Percentiles rank a stretch among this genome's conserved stretches.
Evolutionary conservation across 2,888 invertebrate genomes (phyloP).

Genomic region (Lobophora halterata): DNA sequence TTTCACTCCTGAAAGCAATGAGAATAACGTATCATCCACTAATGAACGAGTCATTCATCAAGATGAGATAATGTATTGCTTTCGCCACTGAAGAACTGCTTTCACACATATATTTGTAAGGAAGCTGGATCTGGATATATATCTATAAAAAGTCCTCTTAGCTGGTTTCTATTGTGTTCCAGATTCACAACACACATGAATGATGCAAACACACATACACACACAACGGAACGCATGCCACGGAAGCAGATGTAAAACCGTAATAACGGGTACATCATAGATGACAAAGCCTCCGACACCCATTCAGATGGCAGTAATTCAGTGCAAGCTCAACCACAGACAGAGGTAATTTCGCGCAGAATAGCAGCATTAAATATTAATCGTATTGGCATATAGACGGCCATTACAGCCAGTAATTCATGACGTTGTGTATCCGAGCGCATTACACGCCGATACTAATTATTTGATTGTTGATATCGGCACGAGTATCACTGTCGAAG

Average conservation of each 20-base stretch:
- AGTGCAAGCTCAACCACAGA: slow-evolving; percentile 66
- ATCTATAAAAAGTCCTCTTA: slow-evolving; percentile 12
- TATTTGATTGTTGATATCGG: slow-evolving; percentile 49
- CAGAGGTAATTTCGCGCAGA: slow-evolving; percentile 67
- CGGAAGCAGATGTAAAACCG: slow-evolving; percentile 27
- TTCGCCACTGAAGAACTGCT: slow-evolving; percentile 11
- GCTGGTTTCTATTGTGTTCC: slow-evolving; percentile 13
- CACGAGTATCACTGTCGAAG: slow-evolving; percentile 21
- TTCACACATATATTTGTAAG: slow-evolving; percentile 12
- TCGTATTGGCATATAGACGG: slow-evolving; percentile 72
- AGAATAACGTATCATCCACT: slow-evolving; percentile 26
- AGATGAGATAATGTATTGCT: slow-evolving; percentile 21
- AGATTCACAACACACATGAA: slow-evolving; percentile 9
- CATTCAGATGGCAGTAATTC: slow-evolving; percentile 67
- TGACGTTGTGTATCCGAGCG: slow-evolving; percentile 43
- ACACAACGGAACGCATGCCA: slow-evolving; percentile 12
- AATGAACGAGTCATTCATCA: slow-evolving; percentile 31
- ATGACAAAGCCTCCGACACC: slow-evolving; percentile 56
- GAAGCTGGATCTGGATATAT: slow-evolving; percentile 8
- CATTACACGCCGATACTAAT: slow-evolving; percentile 54
- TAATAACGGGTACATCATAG: slow-evolving; percentile 33
- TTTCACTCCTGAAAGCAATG: slow-evolving; percentile 43
- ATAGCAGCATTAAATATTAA: slow-evolving; percentile 75
- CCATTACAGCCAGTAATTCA: slow-evolving; percentile 65
- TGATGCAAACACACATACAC: slow-evolving; percentile 4